A percentile compares a stretch with the other conserved stretches of the same genome.
phyloP scores from a whole-genome alignment of 2,797 vertebrate genomes.

The Melopsittacus undulatus region DNA sequence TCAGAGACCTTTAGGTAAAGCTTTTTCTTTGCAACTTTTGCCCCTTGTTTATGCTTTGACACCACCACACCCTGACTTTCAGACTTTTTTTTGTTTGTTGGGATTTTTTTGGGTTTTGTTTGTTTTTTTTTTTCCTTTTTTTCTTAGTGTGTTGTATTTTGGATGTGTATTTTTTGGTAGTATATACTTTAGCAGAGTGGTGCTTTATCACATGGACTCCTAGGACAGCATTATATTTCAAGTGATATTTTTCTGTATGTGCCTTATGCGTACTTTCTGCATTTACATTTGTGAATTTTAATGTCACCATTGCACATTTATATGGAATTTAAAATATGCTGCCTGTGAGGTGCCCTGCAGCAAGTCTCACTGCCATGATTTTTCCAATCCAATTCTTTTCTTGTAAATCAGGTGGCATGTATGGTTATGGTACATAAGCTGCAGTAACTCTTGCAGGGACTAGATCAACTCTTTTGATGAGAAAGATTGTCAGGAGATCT shows the following conservation, averaged over 20 bases:
- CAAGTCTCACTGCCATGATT: not conserved
- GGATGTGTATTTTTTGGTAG: not conserved
- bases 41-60: not conserved
- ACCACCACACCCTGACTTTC: not conserved
- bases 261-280: not conserved
- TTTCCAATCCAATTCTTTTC: not conserved
- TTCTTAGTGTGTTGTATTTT: not conserved
- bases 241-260: not conserved
- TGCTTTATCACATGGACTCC: not conserved
- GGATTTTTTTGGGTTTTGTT: too few species aligned
- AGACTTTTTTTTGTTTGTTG: not conserved
- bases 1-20: not conserved
- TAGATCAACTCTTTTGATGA: not conserved
- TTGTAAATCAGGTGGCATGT: not conserved
- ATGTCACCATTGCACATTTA: not conserved
- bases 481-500: not conserved
- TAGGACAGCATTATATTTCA: not conserved
- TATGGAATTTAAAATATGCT: not conserved
- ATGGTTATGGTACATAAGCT: not conserved
- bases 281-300: not conserved
- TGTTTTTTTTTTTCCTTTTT: too few species aligned
- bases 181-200: not conserved
- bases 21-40: not conserved
- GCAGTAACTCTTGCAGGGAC: not conserved
- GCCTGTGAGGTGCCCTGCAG: not conserved